These are phyloP conservation scores for Buathra laborator DNA, from an alignment of 2,888 invertebrate species.

Conservation along the genomic window DNA sequence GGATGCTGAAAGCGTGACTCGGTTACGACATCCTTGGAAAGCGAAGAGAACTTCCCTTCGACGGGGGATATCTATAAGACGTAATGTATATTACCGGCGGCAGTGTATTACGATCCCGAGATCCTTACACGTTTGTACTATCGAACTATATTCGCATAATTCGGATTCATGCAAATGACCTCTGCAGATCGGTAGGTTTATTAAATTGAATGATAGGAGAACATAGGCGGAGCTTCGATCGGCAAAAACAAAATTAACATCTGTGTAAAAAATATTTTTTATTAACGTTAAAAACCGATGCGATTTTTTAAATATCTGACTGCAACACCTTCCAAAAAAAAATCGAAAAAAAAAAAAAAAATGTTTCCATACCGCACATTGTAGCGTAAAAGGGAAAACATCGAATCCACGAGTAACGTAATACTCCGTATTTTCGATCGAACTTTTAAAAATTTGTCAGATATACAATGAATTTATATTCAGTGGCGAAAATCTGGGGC, in stretches of 20 bases:
- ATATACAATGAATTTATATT: background rate
- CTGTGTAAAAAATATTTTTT: too few species aligned
- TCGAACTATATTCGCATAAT: slow-evolving; percentile 50
- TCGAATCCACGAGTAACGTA: background rate
- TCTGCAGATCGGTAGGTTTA: slow-evolving; percentile 10
- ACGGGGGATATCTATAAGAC: slow-evolving; percentile 35
- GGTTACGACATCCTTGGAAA: slow-evolving; percentile 64
- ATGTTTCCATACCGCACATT: too few species aligned
- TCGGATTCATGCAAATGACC: slow-evolving; percentile 60
- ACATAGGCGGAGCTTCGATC: background rate
- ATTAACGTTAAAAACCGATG: too few species aligned
- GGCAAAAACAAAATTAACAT: background rate
- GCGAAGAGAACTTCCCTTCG: slow-evolving; percentile 43
- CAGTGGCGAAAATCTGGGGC: background rate
- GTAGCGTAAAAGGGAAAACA: too few species aligned
- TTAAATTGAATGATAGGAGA: slow-evolving; percentile 28
- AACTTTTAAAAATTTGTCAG: background rate
- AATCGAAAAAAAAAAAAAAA: too few species aligned
- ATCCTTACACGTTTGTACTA: slow-evolving; percentile 61
- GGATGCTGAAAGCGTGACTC: slow-evolving; percentile 71
- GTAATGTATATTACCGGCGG: slow-evolving; percentile 55
- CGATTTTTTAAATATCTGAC: too few species aligned
- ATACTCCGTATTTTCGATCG: background rate
- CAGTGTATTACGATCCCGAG: slow-evolving; percentile 56
- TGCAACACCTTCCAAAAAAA: too few species aligned